These are phyloP conservation scores for Ephestia elutella DNA, from an alignment of 1,140 invertebrate species.

Conservation along the genomic window DNA sequence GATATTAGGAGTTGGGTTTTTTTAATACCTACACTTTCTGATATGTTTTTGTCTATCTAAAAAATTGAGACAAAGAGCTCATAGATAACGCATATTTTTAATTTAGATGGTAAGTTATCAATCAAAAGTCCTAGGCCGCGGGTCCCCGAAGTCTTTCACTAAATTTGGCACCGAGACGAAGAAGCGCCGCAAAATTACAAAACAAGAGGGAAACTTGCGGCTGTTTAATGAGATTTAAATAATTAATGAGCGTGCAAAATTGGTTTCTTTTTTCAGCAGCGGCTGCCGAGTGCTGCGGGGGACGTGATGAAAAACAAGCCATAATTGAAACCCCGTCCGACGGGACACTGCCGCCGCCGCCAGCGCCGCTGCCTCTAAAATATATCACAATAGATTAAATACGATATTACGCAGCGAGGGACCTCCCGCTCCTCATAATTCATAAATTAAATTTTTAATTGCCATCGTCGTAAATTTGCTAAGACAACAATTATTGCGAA, in stretches of 20 bases:
- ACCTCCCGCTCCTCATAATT: slow-evolving; percentile 30
- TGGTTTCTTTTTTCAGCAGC: slow-evolving; percentile 64
- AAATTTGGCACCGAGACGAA: slow-evolving; percentile 30
- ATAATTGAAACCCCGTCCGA: slow-evolving; percentile 57
- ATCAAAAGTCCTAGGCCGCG: slow-evolving; percentile 4
- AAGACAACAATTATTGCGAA: slow-evolving; percentile 29
- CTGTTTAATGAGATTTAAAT: slow-evolving; percentile 75
- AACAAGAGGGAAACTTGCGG: slow-evolving; percentile 54
- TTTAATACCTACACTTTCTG: no score
- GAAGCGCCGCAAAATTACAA: slow-evolving; percentile 34
- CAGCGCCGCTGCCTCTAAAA: slow-evolving; percentile 7
- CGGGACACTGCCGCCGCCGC: slow-evolving; percentile 13
- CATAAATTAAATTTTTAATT: slow-evolving; percentile 47
- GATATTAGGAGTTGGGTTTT: no score
- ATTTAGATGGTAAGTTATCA: not conserved
- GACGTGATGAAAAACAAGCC: slow-evolving; percentile 54
- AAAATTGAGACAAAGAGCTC: no score
- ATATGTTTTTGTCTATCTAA: no score
- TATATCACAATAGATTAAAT: slow-evolving; percentile 11
- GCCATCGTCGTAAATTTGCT: slow-evolving; percentile 34
- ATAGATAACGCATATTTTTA: no score
- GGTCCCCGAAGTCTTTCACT: slow-evolving; percentile 23
- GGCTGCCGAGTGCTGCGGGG: slow-evolving; percentile 36
- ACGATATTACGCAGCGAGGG: slow-evolving; percentile 34
- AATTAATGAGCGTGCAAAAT: slow-evolving; percentile 74